Base-by-base conservation (phyloP, 2,888 invertebrate genomes). In the Unio delphinus region DNA sequence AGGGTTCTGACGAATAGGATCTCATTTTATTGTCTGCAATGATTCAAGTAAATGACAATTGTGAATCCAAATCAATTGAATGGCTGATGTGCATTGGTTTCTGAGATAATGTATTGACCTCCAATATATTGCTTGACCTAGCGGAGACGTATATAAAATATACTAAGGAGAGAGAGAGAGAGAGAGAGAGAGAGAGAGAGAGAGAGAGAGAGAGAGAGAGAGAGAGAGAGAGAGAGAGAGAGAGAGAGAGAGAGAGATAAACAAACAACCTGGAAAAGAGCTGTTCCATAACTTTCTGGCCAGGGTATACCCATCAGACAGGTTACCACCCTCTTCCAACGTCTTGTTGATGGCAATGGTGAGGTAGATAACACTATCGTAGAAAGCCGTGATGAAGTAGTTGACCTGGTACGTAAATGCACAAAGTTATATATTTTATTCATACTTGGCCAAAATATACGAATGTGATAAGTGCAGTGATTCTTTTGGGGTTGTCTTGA, bases 381-480 rank as follows among this genome's bases (percentile, higher is more conserved):
- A 82, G 67, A 85, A 85, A 5, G 86, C 81, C 5, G 83, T 83
- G 55, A 84, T 82, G 69, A 86, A 86, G 68, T 84, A 86, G 65
- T 86, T 86, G 30, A 84, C 84, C 80, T 84, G 69, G 45, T 45
- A 45, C 45, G 45, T 15, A 45, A 45, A 2, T 45, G 1, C 11
- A 45, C 15, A 70, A 65, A 17, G 66, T n/a, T 45, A 45, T 15
- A 45, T 45, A 45, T 45, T 45, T 45, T 3, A 15, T 45, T 45
- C 15, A 11, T 45, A 45, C 15, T 45, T 3, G 11, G 45, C 45
- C 15, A 45, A 45, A 45, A 45, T 3, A 45, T 3, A 15, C 45
- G 15, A 11, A 15, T 45, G 11, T 45, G 15, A 45, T 45, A 45
- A 3, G 15, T 15, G 0, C 15, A 15, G 3, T 11, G 45, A 45